These are phyloP conservation scores for Aurelia sp. DNA, from an alignment of 30 jellyfish, hydroid and myxozoan species.

Conservation along the genomic window DNA sequence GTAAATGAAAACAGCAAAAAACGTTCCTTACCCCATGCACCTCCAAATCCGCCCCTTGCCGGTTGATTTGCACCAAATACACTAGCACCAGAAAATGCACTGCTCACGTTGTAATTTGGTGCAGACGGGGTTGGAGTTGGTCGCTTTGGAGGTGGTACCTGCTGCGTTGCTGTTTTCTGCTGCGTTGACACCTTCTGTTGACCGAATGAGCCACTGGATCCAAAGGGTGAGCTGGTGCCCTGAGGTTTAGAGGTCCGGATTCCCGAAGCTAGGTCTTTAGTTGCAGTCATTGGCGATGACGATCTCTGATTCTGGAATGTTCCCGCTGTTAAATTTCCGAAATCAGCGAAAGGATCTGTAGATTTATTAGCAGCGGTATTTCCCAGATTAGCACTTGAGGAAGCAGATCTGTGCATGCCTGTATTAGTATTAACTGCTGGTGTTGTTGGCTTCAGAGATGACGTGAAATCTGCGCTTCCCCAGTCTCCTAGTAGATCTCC, in stretches of 20 bases:
- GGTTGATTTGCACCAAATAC: conserved; percentile 40
- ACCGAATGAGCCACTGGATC: conserved; percentile 24
- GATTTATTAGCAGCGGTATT: background rate
- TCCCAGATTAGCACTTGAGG: conserved; percentile 17
- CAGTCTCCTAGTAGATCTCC: conserved; percentile 63
- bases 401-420: conserved; percentile 30
- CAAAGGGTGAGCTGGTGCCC: conserved; percentile 14
- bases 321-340: conserved; percentile 57
- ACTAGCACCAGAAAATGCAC: conserved; percentile 40
- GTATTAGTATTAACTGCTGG: background rate
- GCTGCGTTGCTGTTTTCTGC: conserved; percentile 11
- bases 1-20: too few relatives aligned
- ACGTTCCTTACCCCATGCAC: conserved; percentile 54
- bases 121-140: conserved; percentile 37
- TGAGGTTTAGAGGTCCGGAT: conserved; percentile 21
- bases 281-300: background rate
- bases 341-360: conserved; percentile 85
- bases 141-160: conserved; percentile 1
- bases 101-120: conserved; percentile 49
- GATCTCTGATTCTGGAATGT: background rate
- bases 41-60: conserved; percentile 55
- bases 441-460: conserved; percentile 38
- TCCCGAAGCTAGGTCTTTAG: background rate
- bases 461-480: conserved; percentile 38
- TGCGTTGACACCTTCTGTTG: background rate